Percentiles rank a stretch among this genome's conserved stretches.
phyloP scores from a whole-genome alignment of 2,888 invertebrate genomes.

The Drosophila anomalipes region DNA sequence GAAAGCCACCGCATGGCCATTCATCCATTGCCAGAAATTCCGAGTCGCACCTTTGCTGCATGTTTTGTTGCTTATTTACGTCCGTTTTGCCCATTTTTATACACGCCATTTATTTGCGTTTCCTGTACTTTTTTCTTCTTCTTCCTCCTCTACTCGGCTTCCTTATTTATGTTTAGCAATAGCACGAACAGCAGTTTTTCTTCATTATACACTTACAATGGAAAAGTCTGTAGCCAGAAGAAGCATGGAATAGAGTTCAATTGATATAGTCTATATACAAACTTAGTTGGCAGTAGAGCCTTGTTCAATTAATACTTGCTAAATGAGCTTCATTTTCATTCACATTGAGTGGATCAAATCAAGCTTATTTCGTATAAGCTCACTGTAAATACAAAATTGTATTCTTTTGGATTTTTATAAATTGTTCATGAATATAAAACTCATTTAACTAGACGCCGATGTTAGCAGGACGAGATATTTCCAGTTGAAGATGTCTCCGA shows the following conservation, averaged over 20 bases:
- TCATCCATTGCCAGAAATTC: slow-evolving; percentile 46
- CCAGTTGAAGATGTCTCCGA: not conserved
- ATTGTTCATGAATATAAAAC: not conserved
- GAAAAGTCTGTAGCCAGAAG: not conserved
- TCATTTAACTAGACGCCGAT: not conserved
- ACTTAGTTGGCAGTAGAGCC: not conserved
- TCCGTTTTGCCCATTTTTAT: slow-evolving; percentile 69
- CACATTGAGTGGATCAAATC: no score
- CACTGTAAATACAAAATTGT: not conserved
- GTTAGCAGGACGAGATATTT: not conserved
- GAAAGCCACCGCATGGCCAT: slow-evolving; percentile 30
- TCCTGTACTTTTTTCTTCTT: slow-evolving; percentile 19
- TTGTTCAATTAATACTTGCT: not conserved
- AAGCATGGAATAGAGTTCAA: not conserved
- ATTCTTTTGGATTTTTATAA: not conserved
- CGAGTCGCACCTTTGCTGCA: slow-evolving; percentile 52
- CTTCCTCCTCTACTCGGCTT: slow-evolving; percentile 15
- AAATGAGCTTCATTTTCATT: not conserved
- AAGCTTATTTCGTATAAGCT: no score
- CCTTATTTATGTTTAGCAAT: slow-evolving; percentile 40
- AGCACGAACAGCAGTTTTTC: slow-evolving; percentile 35
- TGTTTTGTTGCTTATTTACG: slow-evolving; percentile 68
- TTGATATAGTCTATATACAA: not conserved
- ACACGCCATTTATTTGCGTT: slow-evolving; percentile 73
- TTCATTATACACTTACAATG: slow-evolving; percentile 21